phyloP scores from a whole-genome alignment of 2,888 invertebrate species.

The Thumatha senex region DNA sequence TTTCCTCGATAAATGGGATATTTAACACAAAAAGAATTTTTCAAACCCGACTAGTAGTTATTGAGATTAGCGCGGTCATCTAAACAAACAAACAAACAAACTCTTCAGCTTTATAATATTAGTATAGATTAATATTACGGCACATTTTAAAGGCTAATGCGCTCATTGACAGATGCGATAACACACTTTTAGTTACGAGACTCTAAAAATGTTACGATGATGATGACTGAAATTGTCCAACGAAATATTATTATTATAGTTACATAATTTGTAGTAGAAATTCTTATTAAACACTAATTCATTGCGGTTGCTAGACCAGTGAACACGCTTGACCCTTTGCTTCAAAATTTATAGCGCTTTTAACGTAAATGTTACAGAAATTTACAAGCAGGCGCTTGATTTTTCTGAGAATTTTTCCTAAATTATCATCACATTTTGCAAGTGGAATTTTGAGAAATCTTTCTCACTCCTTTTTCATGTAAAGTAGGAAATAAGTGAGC shows the following conservation, averaged over 20 bases:
- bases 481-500: background rate
- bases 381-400: constrained; percentile 15
- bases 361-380: constrained; percentile 30
- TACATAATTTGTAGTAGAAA: constrained; percentile 12
- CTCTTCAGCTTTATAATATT: too few relatives aligned
- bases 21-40: too few relatives aligned
- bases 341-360: constrained; percentile 2
- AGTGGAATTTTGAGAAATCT: constrained; percentile 7
- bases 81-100: too few relatives aligned
- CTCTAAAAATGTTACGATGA: too few relatives aligned
- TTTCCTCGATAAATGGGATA: too few relatives aligned
- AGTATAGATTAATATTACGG: too few relatives aligned
- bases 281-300: constrained; percentile 24
- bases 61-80: too few relatives aligned
- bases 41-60: too few relatives aligned
- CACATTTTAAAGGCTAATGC: too few relatives aligned
- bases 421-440: constrained; percentile 27
- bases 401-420: constrained; percentile 12
- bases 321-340: constrained; percentile 22
- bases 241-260: background rate
- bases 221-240: background rate
- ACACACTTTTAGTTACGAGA: too few relatives aligned
- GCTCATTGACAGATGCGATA: too few relatives aligned
- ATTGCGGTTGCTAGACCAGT: constrained; percentile 9
- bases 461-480: background rate